Conservation (phyloP, 2,888 invertebrate genomes). For the Cataglyphis livida region DNA sequence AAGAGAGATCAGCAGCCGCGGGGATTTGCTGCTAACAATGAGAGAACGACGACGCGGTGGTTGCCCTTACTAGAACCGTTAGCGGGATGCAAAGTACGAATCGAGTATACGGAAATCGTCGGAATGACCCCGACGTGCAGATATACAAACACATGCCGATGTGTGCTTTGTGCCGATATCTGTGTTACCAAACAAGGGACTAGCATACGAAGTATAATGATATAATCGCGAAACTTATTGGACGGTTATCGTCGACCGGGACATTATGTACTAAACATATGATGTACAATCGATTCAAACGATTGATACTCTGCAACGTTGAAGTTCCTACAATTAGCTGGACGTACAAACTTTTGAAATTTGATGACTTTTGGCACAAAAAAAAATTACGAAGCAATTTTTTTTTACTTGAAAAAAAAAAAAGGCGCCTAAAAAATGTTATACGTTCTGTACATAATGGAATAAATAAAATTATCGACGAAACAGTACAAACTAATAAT, state of each 20-base stretch:
- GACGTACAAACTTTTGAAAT: background rate
- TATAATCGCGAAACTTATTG: slow-evolving; percentile 3
- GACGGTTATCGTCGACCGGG: slow-evolving; percentile 10
- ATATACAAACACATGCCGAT: slow-evolving; percentile 62
- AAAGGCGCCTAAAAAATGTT: background rate
- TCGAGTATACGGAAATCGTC: slow-evolving; percentile 66
- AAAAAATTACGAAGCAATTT: background rate
- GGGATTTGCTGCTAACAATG: too few species aligned
- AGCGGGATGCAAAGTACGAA: slow-evolving; percentile 65
- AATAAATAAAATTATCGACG: background rate
- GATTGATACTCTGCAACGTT: background rate
- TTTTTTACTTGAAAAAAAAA: background rate
- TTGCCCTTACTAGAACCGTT: slow-evolving; percentile 60
- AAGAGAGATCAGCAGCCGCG: slow-evolving; percentile 33
- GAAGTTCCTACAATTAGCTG: too few species aligned
- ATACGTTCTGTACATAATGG: background rate
- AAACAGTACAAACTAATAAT: background rate
- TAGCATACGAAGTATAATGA: slow-evolving; percentile 46
- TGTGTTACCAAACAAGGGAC: slow-evolving; percentile 36
- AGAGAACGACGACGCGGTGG: background rate
- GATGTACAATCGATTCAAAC: background rate
- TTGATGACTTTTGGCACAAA: background rate
- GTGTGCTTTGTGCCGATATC: slow-evolving; percentile 11
- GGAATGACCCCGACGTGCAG: slow-evolving; percentile 60
- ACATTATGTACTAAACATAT: background rate